Evolutionary conservation across 2,888 invertebrate genomes (phyloP).

Genomic region (Oscheius onirici): DNA sequence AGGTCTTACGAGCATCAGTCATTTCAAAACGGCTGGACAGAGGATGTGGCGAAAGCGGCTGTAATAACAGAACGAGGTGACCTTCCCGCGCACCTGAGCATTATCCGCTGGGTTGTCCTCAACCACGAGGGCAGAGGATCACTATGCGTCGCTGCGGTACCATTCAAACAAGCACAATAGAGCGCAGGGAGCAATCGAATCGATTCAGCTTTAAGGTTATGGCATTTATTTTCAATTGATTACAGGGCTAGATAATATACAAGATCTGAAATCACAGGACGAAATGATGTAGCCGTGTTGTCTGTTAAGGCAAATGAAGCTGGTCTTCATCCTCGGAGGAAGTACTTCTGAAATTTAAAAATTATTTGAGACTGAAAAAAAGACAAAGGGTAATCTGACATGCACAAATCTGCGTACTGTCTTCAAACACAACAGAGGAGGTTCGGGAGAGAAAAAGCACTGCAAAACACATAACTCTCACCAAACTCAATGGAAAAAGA

Average conservation of each 20-base stretch:
- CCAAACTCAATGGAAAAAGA: constrained; percentile 19
- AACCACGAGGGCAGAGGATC: not conserved
- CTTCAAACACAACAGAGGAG: not conserved
- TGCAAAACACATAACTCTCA: not conserved
- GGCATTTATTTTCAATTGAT: not conserved
- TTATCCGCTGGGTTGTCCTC: not conserved
- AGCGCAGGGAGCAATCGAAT: not conserved
- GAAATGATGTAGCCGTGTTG: not conserved
- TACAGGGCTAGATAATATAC: constrained; percentile 14
- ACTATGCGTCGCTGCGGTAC: not conserved
- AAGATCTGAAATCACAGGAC: not conserved
- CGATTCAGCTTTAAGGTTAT: not conserved
- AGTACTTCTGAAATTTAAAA: constrained; percentile 20
- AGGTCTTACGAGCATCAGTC: not conserved
- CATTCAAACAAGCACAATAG: constrained; percentile 1
- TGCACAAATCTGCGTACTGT: not conserved
- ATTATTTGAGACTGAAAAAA: not conserved
- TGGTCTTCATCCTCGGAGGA: constrained; percentile 10
- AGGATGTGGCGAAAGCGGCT: not conserved
- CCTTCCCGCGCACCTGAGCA: constrained; percentile 19
- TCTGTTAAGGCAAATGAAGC: not conserved
- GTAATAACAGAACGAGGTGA: constrained; percentile 15
- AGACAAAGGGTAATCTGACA: not conserved
- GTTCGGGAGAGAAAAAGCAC: not conserved
- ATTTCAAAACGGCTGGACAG: not conserved